Percentiles rank a stretch among this genome's conserved stretches.
Evolutionary conservation across 2,113 vertebrate genomes (phyloP).

Genomic region (Dicrurus megarhynchus): DNA sequence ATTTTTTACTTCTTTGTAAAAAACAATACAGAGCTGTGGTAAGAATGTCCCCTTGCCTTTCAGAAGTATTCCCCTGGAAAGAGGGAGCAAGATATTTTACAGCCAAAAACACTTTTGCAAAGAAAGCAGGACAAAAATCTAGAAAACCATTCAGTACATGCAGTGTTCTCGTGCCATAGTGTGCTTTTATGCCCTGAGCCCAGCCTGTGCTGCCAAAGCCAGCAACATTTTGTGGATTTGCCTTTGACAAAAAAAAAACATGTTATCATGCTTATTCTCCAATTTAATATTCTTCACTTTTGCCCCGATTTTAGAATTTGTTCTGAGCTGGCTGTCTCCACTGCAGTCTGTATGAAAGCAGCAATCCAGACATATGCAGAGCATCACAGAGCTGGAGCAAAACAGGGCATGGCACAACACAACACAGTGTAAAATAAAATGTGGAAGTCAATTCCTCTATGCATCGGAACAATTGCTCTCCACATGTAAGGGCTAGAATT

Average conservation of each 20-base stretch:
- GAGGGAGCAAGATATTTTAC: fast-evolving
- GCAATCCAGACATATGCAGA: neutral
- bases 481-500: neutral
- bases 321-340: neutral
- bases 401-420: neutral
- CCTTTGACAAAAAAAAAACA: neutral
- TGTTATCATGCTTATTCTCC: neutral
- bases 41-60: neutral
- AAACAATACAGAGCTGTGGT: neutral
- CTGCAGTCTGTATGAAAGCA: neutral
- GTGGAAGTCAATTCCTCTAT: neutral
- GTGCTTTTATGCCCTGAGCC: neutral
- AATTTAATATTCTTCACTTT: neutral
- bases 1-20: neutral
- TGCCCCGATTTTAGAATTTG: neutral
- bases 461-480: neutral
- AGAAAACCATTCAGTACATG: neutral
- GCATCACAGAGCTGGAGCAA: neutral
- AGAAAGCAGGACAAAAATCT: neutral
- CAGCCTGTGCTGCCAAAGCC: neutral
- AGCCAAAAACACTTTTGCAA: neutral
- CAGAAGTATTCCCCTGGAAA: neutral
- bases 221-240: neutral
- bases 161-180: neutral
- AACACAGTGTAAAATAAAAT: neutral